Base-by-base conservation (phyloP, 2,797 vertebrate species). In the Propithecus perrieri region DNA sequence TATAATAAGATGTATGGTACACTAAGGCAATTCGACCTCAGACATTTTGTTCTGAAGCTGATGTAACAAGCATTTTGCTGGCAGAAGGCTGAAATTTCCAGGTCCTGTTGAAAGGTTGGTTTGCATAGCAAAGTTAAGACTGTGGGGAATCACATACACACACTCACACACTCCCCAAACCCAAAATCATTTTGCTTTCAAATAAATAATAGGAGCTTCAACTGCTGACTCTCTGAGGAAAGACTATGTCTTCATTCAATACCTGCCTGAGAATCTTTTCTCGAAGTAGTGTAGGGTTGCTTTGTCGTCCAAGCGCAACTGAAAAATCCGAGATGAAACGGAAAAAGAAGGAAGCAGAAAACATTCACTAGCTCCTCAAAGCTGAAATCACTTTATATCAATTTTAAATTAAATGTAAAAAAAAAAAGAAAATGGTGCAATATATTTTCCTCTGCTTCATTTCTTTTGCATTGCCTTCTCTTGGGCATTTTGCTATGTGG, bases 321-420 rank as follows among this genome's bases (percentile, higher is more conserved):
- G 38, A 12, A 33, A 92, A 89, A 55, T 80, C 96, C 30, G 15
- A 96, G 81, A 89, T n/a, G 41, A 91, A 88, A 72, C 26, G 26
- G 89, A 2, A 1, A 96, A 88, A 94, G 48, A 79, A 79, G 55
- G 48, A 90, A 86, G n/a, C 43, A 59, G 50, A 90, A 93, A 85
- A 22, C 7, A 59, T 22, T 67, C 35, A 71, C 41, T 59, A 74
- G n/a, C n/a, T 92, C 12, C 75, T 85, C 41, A 81, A 92, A 95
- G 69, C 74, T 72, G 69, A 95, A 97, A 88, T 79, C 89, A 85
- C 71, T 89, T 95, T 89, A 85, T 94, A 81, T 96, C 59, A 93
- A 94, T 92, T 97, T 95, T 97, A 97, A 97, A 96, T 98, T 97
- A 97, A 98, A 96, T 96, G 35, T 95, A 33, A 89, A 96, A 93